Evolutionary conservation across 1,140 invertebrate species (phyloP).

Genomic region (Mercenaria mercenaria): DNA sequence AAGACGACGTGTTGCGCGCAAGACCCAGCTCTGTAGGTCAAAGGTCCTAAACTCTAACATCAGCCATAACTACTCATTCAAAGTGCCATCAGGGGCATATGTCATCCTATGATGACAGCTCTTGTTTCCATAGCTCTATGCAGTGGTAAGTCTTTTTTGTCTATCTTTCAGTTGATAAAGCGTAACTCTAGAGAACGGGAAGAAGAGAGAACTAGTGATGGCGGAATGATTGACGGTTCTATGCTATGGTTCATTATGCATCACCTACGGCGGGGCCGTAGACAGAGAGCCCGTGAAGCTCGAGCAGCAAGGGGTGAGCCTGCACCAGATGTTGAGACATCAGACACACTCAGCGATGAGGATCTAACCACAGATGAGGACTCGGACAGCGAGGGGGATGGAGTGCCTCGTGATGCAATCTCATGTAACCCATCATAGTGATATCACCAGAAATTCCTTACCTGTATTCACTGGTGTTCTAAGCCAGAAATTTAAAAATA

Average conservation of each 20-base stretch:
- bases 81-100: too few relatives aligned
- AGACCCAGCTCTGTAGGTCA: too few relatives aligned
- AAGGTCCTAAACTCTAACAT: too few relatives aligned
- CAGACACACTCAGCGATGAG: constrained; percentile 56
- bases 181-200: constrained; percentile 87
- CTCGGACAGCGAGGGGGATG: constrained; percentile 12
- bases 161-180: constrained; percentile 82
- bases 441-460: too few relatives aligned
- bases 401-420: constrained; percentile 17
- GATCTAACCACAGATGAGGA: constrained; percentile 9
- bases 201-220: constrained; percentile 84
- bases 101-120: too few relatives aligned
- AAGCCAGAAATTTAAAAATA: too few relatives aligned
- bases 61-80: too few relatives aligned
- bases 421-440: constrained; percentile 30
- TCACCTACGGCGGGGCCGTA: constrained; percentile 85
- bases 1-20: too few relatives aligned
- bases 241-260: constrained; percentile 88
- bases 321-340: constrained; percentile 61
- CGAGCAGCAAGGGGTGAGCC: constrained; percentile 64
- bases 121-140: too few relatives aligned
- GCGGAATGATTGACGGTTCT: constrained; percentile 87
- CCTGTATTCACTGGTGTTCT: too few relatives aligned
- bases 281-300: constrained; percentile 60
- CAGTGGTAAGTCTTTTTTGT: too few relatives aligned